Base-by-base conservation (phyloP, 2,888 invertebrate genomes). In the Tridacna gigas region DNA sequence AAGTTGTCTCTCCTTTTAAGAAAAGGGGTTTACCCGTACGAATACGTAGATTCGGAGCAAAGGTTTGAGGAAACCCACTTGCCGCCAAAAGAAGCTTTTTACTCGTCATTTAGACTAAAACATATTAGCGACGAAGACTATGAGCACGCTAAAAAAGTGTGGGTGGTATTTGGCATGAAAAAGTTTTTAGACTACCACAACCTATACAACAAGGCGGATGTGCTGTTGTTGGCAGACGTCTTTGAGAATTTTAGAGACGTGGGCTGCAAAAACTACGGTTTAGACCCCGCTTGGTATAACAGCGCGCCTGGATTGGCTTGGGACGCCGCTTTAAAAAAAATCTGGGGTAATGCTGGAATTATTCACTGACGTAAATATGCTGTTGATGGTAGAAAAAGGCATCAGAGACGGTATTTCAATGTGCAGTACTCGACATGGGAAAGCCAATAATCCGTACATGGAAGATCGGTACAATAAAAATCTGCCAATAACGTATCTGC, bases 361-460 rank as follows among this genome's bases (percentile, higher is more conserved):
- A 37, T 71, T 94, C 9, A 82, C 80, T 26, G 91, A 94, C 83
- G 25, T 75, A 45, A 91, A 93, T 76, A 89, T 86, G 88, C 85
- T 89, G 51, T 73, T 89, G 4, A 88, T 93, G 63, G 60, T 87
- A 13, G 89, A 89, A 69, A 80, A 82, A 22, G 84, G 85, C 9
- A 37, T 88, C 11, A 26, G 89, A 56, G 88, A 88, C 13, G 87
- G 89, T 11, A 80, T 89, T 15, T 77, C 81, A 18, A 79, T 83
- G 76, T 82, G 86, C 25, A 65, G n/a, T n/a, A n/a, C n/a, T n/a
- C n/a, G n/a, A n/a, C n/a, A n/a, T n/a, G n/a, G n/a, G n/a, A n/a
- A n/a, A n/a, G n/a, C n/a, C n/a, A n/a, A n/a, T n/a, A n/a, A n/a
- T n/a, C n/a, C n/a, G n/a, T n/a, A n/a, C n/a, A n/a, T n/a, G n/a